Base-by-base conservation (phyloP, 2,888 invertebrate genomes). In the Leptarthrus brevirostris region DNA sequence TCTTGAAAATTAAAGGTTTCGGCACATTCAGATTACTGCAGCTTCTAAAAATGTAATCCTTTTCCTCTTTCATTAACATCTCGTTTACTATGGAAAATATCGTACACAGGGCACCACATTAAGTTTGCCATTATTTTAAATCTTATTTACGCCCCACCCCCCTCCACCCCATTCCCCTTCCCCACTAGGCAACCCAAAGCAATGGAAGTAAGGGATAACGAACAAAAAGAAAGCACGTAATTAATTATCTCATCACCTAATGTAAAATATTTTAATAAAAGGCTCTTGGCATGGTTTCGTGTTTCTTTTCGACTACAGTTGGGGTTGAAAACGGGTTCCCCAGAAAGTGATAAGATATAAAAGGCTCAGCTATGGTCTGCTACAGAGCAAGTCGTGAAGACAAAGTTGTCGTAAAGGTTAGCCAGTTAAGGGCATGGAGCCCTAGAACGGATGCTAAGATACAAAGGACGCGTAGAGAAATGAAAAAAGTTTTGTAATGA, bases 191-290 rank as follows among this genome's bases (percentile, higher is more conserved):
- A 18, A n/a, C n/a, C n/a, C n/a, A n/a, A n/a, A n/a, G 2, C 8
- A 52, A 52, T 10, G 22, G 22, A 52, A 52, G 8, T n/a, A 12
- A 20, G 22, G 52, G 20, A 52, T 14, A 22, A 26, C 22, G 47
- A 14, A 66, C 44, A 66, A 49, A 44, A 66, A 14, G 26, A 66
- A 66, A 22, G 66, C 47, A 66, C 66, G 49, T 66, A 66, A 66
- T 66, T 66, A 49, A 66, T 66, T 66, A 66, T 66, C 44, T 66
- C 66, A 66, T 66, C 66, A 66, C 66, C 66, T 66, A 66, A 66
- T 44, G 66, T 66, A 66, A 66, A 66, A 66, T 66, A 66, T 66
- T 66, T 52, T 49, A 66, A 66, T 66, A 66, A 66, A 66, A 66
- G 49, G 18, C 66, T 66, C 49, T 44, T 26, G 47, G 24, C 47